phyloP scores from a whole-genome alignment of 2,888 invertebrate genomes.

The Oxyteleia sp. region DNA sequence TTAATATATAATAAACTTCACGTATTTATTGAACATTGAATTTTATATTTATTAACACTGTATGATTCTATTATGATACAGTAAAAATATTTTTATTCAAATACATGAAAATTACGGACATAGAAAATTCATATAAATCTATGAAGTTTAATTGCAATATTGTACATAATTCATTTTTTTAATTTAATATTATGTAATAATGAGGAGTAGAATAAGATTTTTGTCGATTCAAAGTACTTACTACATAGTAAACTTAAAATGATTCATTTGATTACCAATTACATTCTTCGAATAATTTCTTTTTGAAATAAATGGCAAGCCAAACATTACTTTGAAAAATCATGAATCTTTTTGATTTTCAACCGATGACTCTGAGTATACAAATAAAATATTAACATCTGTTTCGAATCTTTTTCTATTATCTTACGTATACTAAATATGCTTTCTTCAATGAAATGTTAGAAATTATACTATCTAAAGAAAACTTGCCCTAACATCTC shows the following conservation, averaged over 20 bases:
- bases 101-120: constrained; percentile 67
- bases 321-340: background rate
- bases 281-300: constrained; percentile 1
- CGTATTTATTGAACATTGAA: constrained; percentile 58
- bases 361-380: constrained; percentile 9
- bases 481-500: constrained; percentile 1
- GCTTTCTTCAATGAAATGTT: constrained; percentile 10
- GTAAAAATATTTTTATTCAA: constrained; percentile 63
- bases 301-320: background rate
- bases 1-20: constrained; percentile 37
- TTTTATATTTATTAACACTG: constrained; percentile 64
- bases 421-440: constrained; percentile 42
- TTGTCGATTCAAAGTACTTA: constrained; percentile 44
- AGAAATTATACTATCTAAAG: constrained; percentile 24
- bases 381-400: constrained; percentile 5
- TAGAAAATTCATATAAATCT: constrained; percentile 70
- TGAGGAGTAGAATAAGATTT: constrained; percentile 57
- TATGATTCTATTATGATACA: constrained; percentile 58
- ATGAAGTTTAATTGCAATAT: constrained; percentile 68
- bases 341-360: constrained; percentile 1
- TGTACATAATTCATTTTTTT: constrained; percentile 65
- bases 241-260: constrained; percentile 57
- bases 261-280: constrained; percentile 25
- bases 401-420: constrained; percentile 5
- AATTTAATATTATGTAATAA: constrained; percentile 57